A percentile compares a stretch with the other conserved stretches of the same genome.
These are phyloP conservation scores for Brachionus rotundiformis DNA, from an alignment of 1,140 invertebrate species.

Conservation along the genomic window DNA sequence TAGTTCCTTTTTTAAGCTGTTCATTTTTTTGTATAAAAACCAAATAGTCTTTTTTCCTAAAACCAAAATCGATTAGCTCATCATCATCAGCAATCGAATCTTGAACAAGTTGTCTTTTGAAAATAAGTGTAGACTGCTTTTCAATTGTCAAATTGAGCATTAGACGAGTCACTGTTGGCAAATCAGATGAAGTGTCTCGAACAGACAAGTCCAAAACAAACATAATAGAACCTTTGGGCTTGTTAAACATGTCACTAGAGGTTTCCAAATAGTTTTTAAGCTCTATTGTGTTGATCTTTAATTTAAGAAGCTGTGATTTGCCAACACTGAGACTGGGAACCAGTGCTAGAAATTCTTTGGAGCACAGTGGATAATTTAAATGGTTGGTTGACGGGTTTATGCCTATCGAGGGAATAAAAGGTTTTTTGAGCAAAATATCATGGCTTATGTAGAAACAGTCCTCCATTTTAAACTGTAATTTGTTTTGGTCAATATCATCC, in stretches of 20 bases:
- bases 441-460: constrained; percentile 34
- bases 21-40: neutral
- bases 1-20: neutral
- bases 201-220: constrained; percentile 34
- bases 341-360: constrained; percentile 28
- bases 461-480: constrained; percentile 27
- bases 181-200: neutral
- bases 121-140: neutral
- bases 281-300: neutral
- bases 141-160: constrained; percentile 1
- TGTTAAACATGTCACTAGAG: constrained; percentile 30
- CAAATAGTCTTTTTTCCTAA: neutral
- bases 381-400: neutral
- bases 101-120: neutral
- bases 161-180: neutral
- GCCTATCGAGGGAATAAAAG: neutral
- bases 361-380: constrained; percentile 23
- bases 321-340: neutral
- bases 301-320: neutral
- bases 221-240: neutral
- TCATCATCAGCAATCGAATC: neutral
- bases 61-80: neutral
- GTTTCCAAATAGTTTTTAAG: constrained; percentile 37
- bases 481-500: neutral
- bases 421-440: constrained; percentile 26